Conservation (phyloP, 2,113 vertebrate genomes). For the Arvicanthis niloticus region DNA sequence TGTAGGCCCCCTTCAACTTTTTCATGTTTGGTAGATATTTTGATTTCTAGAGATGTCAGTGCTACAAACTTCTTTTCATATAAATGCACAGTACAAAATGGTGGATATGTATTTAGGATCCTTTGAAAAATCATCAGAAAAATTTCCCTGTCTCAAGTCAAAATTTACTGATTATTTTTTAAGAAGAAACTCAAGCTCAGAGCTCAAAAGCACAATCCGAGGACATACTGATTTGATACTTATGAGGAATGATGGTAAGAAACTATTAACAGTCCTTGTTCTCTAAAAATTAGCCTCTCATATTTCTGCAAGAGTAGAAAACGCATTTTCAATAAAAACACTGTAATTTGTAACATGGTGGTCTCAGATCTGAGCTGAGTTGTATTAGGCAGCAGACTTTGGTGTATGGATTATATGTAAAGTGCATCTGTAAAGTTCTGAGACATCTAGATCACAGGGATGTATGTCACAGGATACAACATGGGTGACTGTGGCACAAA, state of each 20-base stretch:
- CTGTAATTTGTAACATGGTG: background rate
- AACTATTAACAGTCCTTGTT: background rate
- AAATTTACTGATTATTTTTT: background rate
- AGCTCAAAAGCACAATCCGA: background rate
- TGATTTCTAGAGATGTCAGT: background rate
- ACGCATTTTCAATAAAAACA: too few species aligned
- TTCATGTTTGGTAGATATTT: background rate
- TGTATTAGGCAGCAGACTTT: background rate
- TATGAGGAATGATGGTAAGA: too few species aligned
- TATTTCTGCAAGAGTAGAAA: background rate
- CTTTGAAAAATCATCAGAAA: background rate
- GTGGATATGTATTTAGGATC: background rate
- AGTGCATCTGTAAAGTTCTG: background rate
- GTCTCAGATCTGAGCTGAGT: background rate
- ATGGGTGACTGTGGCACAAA: too few species aligned
- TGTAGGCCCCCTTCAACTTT: background rate
- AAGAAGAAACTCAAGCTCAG: background rate
- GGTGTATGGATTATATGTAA: background rate
- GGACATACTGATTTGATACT: background rate
- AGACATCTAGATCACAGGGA: background rate
- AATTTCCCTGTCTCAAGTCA: background rate
- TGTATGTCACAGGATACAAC: background rate
- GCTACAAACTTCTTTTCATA: background rate
- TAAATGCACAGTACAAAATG: background rate
- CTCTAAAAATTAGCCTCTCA: too few species aligned